Evolutionary conservation across 2,888 invertebrate species (phyloP).

Genomic region (Drosophila koepferae): DNA sequence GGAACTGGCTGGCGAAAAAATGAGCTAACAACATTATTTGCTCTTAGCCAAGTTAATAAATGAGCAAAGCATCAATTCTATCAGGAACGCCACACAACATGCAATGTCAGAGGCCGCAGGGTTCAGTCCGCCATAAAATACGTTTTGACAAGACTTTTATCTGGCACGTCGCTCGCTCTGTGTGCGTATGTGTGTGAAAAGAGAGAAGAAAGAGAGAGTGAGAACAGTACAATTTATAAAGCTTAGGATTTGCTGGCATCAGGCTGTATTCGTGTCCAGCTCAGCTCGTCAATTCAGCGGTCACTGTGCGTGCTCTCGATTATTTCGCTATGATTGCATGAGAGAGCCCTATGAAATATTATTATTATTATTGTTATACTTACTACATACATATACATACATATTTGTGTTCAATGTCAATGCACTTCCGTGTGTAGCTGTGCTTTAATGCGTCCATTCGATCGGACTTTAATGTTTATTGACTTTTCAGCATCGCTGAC

Average conservation of each 20-base stretch:
- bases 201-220: constrained; percentile 50
- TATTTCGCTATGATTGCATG: constrained; percentile 34
- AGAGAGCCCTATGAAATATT: constrained; percentile 24
- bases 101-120: constrained; percentile 36
- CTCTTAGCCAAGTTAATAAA: constrained; percentile 53
- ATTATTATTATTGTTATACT: constrained; percentile 23
- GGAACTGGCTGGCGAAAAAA: constrained; percentile 50
- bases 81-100: constrained; percentile 40
- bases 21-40: constrained; percentile 74
- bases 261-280: constrained; percentile 45
- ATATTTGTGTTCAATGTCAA: constrained; percentile 40
- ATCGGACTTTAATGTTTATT: constrained; percentile 37
- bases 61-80: constrained; percentile 67
- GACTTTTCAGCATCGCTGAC: constrained; percentile 59
- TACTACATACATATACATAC: not conserved
- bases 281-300: constrained; percentile 35
- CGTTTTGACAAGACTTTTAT: constrained; percentile 78
- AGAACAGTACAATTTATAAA: constrained; percentile 66
- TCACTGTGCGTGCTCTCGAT: constrained; percentile 35
- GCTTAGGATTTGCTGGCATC: constrained; percentile 71
- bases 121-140: constrained; percentile 62
- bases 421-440: constrained; percentile 63
- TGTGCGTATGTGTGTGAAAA: constrained; percentile 41
- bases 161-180: constrained; percentile 66
- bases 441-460: constrained; percentile 37